phyloP scores from a whole-genome alignment of 2,797 vertebrate genomes.

The Coluber constrictor region DNA sequence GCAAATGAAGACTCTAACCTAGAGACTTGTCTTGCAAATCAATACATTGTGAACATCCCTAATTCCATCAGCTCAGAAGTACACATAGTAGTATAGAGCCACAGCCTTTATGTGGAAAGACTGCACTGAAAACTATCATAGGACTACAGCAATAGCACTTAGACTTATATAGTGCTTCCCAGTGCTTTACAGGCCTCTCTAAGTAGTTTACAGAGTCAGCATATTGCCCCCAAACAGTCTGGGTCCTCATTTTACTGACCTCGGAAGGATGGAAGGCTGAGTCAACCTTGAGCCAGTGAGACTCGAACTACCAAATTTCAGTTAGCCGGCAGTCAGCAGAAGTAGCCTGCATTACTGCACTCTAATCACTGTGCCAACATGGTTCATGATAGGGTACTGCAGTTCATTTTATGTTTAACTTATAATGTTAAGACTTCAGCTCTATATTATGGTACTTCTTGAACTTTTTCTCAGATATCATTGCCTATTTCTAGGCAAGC shows the following conservation, averaged over 20 bases:
- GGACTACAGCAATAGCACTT: not conserved
- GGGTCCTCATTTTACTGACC: no score
- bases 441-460: conserved; percentile 42
- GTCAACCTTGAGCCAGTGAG: no score
- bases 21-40: not conserved
- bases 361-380: no score
- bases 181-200: no score
- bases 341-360: no score
- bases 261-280: no score
- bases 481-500: conserved; percentile 58
- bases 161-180: no score
- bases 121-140: not conserved
- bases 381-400: not conserved
- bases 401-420: not conserved
- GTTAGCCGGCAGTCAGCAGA: no score
- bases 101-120: not conserved
- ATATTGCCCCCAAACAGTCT: no score
- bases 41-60: not conserved
- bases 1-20: not conserved
- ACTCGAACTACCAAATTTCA: no score
- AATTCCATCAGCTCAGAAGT: not conserved
- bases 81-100: not conserved
- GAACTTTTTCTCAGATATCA: conserved; percentile 57
- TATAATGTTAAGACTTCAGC: conserved; percentile 29
- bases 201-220: no score